Evolutionary conservation across 2,113 vertebrate genomes (phyloP), one percentile per base, ranked within the genome.

Genomic region (Poeciliopsis retropinna): DNA sequence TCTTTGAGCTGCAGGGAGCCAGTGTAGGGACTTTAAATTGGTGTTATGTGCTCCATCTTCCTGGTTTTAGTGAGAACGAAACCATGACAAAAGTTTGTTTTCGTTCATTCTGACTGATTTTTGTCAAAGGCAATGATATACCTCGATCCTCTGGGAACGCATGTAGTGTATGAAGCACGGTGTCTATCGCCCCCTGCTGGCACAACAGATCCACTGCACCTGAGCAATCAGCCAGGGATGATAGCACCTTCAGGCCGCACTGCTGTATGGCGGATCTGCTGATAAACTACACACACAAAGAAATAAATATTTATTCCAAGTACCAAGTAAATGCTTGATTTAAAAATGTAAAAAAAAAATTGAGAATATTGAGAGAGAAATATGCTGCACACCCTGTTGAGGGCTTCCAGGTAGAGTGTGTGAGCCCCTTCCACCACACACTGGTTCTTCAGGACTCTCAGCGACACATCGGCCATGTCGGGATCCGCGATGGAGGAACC

Each of bases 111-210:
- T 57, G 51, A 17, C 0, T 57, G 8, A 57, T 11, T 32, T 67
- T 6, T 17, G n/a, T 17, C 64, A 37, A 32, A 3, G 5, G 4
- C n/a, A 37, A 5, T 2, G 4, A 17, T 22, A 2, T 84, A 98
- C 98, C 97, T 95, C 94, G 94, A 11, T 96, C 94, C 2, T 88
- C 90, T 14, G 96, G 97, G 89, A 96, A 98, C 96, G 97, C 97
- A 89, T 98, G 97, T 0, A 98, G 90, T 2, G 95, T 95, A 28
- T 98, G 98, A 31, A 99, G 94, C 28, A 95, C 93, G 0, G 95
- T 96, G 83, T 98, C 97, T 70, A 97, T 89, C 32, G 97, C 96
- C 70, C 97, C 97, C 85, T 97, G 95, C 65, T 96, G 94, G 68
- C 95, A 95, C 81, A 99, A 94, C 30, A 96, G 86, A 80, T 96